Conservation (phyloP, 2,797 vertebrate genomes). For the Galaxias olidus region DNA sequence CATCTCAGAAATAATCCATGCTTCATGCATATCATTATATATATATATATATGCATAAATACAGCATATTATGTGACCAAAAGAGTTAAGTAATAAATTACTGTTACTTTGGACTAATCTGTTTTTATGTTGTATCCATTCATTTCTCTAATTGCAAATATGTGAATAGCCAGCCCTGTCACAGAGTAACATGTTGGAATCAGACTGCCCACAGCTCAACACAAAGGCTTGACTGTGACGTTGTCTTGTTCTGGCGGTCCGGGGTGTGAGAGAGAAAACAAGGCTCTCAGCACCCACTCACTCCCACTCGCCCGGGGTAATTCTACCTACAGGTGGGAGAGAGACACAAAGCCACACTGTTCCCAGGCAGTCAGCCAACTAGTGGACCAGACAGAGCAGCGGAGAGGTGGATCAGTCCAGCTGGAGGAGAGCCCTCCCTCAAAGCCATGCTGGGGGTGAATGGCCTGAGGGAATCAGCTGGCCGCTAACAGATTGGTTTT, state of each 20-base stretch:
- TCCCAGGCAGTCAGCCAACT: neutral
- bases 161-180: neutral
- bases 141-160: neutral
- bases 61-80: too few relatives aligned
- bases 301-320: neutral
- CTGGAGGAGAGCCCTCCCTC: too few relatives aligned
- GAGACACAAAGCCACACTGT: neutral
- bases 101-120: neutral
- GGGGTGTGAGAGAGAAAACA: neutral
- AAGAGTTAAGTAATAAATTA: too few relatives aligned
- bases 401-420: neutral
- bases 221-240: slow-evolving; percentile 2
- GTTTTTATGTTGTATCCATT: neutral
- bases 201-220: neutral
- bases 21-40: too few relatives aligned
- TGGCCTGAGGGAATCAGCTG: too few relatives aligned
- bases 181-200: neutral
- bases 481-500: too few relatives aligned
- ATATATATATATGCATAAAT: too few relatives aligned
- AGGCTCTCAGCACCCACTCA: neutral
- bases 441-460: too few relatives aligned
- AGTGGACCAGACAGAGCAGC: neutral
- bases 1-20: too few relatives aligned
- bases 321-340: neutral
- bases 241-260: neutral